These are phyloP conservation scores for Lysandra bellargus DNA, from an alignment of 2,888 invertebrate species.

Conservation along the genomic window DNA sequence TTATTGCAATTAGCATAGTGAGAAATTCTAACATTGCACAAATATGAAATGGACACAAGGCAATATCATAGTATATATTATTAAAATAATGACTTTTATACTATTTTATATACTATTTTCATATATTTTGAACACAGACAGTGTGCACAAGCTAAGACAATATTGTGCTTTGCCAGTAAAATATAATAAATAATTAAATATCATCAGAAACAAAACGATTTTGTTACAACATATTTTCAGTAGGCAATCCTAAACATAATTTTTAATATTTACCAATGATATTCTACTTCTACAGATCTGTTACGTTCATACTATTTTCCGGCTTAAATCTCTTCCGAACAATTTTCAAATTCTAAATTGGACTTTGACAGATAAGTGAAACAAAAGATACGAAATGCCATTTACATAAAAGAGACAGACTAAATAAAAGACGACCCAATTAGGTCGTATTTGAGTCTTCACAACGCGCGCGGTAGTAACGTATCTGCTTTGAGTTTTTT, in stretches of 20 bases:
- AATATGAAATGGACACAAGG: background rate
- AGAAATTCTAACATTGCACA: constrained; percentile 9
- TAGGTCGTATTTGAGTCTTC: too few relatives aligned
- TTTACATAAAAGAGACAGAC: too few relatives aligned
- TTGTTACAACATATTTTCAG: background rate
- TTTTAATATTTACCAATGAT: background rate
- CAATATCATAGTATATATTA: background rate
- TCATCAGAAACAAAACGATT: background rate
- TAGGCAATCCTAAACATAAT: background rate
- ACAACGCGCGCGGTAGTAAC: too few relatives aligned
- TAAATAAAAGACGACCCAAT: too few relatives aligned
- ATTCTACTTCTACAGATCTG: too few relatives aligned
- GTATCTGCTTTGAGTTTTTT: too few relatives aligned
- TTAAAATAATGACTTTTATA: background rate
- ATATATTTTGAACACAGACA: background rate
- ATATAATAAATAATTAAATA: background rate
- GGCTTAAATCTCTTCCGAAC: too few relatives aligned
- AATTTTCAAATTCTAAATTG: too few relatives aligned
- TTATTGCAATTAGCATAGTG: constrained; percentile 2
- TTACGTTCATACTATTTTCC: too few relatives aligned
- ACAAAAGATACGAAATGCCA: too few relatives aligned
- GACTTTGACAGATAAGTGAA: too few relatives aligned
- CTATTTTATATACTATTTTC: background rate
- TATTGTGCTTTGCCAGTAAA: background rate
- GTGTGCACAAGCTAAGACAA: constrained; percentile 2